Evolutionary conservation across 2,888 invertebrate species (phyloP), one percentile per base, ranked within the genome.

Genomic region (Synanthedon vespiformis): DNA sequence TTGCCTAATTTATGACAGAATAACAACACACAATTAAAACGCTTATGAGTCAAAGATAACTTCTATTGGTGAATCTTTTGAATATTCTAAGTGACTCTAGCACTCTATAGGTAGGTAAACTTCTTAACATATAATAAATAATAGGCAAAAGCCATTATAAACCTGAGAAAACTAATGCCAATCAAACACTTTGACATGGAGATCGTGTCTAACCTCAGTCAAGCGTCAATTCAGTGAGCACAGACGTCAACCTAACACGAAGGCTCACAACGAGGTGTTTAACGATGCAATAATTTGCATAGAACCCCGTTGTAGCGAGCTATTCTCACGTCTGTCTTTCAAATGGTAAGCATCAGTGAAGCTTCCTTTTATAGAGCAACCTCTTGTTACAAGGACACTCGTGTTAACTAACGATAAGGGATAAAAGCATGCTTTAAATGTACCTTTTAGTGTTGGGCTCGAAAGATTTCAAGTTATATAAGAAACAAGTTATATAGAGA

Each of bases 231-330:
- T 57, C 60, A 57, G 58, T 14, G 14, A 8, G 13, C 65, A 61
- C 76, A 68, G 68, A 67, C 72, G 82, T 83, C 83, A 77, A 71
- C 79, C 78, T 72, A 75, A 76, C 77, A 73, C 80, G 72, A 76
- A 74, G 74, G 73, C 77, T 63, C 68, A 66, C 69, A 68, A 70
- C 77, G 65, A 79, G 80, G 82, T 86, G 86, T 83, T 83, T 86
- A 87, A 87, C 84, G 86, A 86, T 81, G 79, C 80, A 77, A 80
- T 78, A 75, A 86, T 87, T 86, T 87, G 85, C 87, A 87, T 87
- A 82, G 74, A 67, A 65, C 70, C 68, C 72, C 71, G 74, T 72
- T 72, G 74, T 68, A 68, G 59, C 71, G 57, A 70, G 61, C 80
- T 77, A 83, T 86, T 86, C 85, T 83, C 85, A 85, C 76, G 85